phyloP scores from a whole-genome alignment of 2,888 invertebrate genomes.

The Hoplodrina blanda region DNA sequence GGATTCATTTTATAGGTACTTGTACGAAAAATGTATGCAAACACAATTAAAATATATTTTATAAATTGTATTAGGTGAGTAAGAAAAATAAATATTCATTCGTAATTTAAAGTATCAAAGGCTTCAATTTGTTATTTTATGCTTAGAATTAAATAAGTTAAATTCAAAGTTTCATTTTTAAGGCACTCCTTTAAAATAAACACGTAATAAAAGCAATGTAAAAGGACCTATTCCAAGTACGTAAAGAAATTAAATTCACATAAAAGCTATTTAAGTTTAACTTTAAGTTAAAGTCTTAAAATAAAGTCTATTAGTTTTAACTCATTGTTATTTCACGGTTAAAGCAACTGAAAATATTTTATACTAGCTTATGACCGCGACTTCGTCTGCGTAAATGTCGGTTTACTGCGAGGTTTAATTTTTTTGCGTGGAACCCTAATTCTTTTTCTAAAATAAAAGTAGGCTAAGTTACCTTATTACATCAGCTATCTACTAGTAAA shows the following conservation, averaged over 20 bases:
- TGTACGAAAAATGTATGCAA: neutral
- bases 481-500: no score
- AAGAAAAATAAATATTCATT: conserved; percentile 27
- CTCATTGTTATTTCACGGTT: conserved; percentile 20
- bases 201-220: conserved; percentile 11
- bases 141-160: conserved; percentile 24
- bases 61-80: neutral
- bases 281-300: conserved; percentile 10
- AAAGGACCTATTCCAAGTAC: conserved; percentile 11
- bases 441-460: no score
- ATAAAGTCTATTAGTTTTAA: conserved; percentile 4
- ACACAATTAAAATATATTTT: conserved; percentile 9
- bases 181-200: conserved; percentile 5
- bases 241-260: conserved; percentile 47
- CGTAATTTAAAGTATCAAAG: conserved; percentile 35
- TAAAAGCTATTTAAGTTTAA: conserved; percentile 26
- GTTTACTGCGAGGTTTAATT: no score
- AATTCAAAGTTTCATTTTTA: conserved; percentile 3
- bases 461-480: no score
- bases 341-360: neutral
- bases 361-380: no score
- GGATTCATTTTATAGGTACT: no score
- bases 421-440: no score
- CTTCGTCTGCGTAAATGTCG: no score
- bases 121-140: conserved; percentile 24